Evolutionary conservation across 2,888 invertebrate genomes (phyloP).

Genomic region (Rhimphoctona megacephalus): DNA sequence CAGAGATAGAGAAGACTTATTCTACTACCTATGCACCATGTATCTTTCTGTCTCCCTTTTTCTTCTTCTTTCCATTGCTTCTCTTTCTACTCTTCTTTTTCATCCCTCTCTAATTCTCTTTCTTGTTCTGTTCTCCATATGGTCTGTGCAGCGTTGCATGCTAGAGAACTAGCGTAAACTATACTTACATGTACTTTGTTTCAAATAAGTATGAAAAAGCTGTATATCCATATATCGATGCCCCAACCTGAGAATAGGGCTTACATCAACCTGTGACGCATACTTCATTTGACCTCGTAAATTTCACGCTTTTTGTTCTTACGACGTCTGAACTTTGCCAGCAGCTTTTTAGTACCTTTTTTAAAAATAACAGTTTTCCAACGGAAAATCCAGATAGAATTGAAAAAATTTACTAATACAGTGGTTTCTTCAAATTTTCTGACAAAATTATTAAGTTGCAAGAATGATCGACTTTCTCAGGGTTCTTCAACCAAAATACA

Average conservation of each 20-base stretch:
- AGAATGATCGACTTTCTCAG: too few species aligned
- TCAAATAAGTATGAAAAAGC: slow-evolving; percentile 56
- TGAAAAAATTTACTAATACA: too few species aligned
- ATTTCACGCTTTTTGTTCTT: background rate
- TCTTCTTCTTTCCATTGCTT: background rate
- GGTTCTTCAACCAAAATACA: too few species aligned
- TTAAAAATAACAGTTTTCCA: background rate
- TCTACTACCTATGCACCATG: background rate
- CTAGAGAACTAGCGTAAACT: slow-evolving; percentile 37
- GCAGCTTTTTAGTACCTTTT: background rate
- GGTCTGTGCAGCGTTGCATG: slow-evolving; percentile 37
- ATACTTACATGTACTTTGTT: slow-evolving; percentile 64
- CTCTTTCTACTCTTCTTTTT: slow-evolving; percentile 26
- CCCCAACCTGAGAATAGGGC: background rate
- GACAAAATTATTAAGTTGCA: too few species aligned
- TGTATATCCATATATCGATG: slow-evolving; percentile 5
- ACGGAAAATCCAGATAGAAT: too few species aligned
- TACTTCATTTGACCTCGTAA: background rate
- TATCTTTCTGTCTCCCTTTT: background rate
- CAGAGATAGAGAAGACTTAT: slow-evolving; percentile 10
- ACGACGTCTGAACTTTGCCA: background rate
- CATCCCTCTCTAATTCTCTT: slow-evolving; percentile 34
- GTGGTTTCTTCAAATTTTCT: too few species aligned
- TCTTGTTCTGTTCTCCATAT: slow-evolving; percentile 42
- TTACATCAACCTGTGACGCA: background rate